phyloP scores from a whole-genome alignment of 2,113 vertebrate genomes.

The Todiramphus chloris region DNA sequence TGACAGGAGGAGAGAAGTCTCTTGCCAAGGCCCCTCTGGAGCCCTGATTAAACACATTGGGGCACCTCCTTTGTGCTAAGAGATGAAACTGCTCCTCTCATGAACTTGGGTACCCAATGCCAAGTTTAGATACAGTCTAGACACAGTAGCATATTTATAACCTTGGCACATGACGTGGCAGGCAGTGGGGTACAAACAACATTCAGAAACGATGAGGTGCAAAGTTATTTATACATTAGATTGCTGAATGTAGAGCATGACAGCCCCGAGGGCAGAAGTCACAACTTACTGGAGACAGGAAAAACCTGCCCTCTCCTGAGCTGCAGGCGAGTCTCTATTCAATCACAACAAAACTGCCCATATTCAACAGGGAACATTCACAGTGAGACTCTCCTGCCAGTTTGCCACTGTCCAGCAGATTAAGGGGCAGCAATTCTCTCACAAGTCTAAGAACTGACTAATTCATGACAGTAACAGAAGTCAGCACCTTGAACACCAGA shows the following conservation, averaged over 20 bases:
- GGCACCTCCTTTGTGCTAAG: not conserved
- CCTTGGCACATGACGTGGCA: conserved; percentile 17
- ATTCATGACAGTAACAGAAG: not conserved
- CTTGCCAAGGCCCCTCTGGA: conserved; percentile 15
- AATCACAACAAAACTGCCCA: not conserved
- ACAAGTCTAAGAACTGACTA: not conserved
- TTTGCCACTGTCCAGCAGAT: not conserved
- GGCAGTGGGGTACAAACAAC: conserved; percentile 59
- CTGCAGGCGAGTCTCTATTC: not conserved
- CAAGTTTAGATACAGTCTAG: conserved; percentile 66
- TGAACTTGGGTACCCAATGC: not conserved
- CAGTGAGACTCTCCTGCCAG: not conserved
- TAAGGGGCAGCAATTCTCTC: not conserved
- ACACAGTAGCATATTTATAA: conserved; percentile 64
- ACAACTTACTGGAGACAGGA: not conserved
- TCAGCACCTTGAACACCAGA: not conserved
- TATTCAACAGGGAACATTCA: not conserved
- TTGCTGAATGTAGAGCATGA: not conserved
- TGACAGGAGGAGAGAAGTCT: not conserved
- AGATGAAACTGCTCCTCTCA: conserved; percentile 10
- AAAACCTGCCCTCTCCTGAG: not conserved
- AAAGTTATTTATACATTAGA: conserved; percentile 19
- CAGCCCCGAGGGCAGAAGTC: not conserved
- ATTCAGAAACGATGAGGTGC: not conserved
- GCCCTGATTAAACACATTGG: not conserved